Conservation (phyloP, 2,888 invertebrate species). For the Diarsia mendica region DNA sequence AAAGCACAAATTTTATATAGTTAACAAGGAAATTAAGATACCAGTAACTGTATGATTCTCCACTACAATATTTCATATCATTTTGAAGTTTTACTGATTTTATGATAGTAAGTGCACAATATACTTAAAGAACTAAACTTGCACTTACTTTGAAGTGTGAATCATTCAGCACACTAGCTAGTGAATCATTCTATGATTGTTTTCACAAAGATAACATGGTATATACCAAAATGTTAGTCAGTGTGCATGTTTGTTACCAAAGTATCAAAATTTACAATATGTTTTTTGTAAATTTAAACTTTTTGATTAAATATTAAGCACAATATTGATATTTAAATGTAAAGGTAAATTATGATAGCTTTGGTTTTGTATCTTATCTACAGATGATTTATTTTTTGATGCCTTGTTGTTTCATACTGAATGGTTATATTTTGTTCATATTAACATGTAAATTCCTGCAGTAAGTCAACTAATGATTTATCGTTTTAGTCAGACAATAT, state of each 20-base stretch:
- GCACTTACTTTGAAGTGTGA: constrained; percentile 70
- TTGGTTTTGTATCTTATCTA: constrained; percentile 54
- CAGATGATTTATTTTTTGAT: constrained; percentile 60
- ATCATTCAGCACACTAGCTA: constrained; percentile 48
- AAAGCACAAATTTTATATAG: constrained; percentile 99
- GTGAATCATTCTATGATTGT: constrained; percentile 61
- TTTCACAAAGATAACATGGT: constrained; percentile 64
- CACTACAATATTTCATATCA: constrained; percentile 66
- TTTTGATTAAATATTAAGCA: constrained; percentile 51
- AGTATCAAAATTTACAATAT: constrained; percentile 57
- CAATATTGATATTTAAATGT: constrained; percentile 53
- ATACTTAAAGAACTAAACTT: constrained; percentile 77
- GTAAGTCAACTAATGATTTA: constrained; percentile 25
- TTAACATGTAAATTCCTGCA: constrained; percentile 38
- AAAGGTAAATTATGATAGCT: constrained; percentile 36
- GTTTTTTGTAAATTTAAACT: constrained; percentile 36
- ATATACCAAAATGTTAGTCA: constrained; percentile 68
- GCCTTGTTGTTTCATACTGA: constrained; percentile 52
- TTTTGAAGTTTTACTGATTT: constrained; percentile 70
- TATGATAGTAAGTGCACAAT: constrained; percentile 81
- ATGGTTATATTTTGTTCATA: constrained; percentile 49
- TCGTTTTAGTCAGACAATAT: constrained; percentile 16
- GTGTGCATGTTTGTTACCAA: constrained; percentile 69
- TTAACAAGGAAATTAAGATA: constrained; percentile 96
- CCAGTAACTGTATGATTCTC: constrained; percentile 91